These are phyloP conservation scores for Diploscapter pachys DNA, from an alignment of 1,140 invertebrate species.

Conservation along the genomic window DNA sequence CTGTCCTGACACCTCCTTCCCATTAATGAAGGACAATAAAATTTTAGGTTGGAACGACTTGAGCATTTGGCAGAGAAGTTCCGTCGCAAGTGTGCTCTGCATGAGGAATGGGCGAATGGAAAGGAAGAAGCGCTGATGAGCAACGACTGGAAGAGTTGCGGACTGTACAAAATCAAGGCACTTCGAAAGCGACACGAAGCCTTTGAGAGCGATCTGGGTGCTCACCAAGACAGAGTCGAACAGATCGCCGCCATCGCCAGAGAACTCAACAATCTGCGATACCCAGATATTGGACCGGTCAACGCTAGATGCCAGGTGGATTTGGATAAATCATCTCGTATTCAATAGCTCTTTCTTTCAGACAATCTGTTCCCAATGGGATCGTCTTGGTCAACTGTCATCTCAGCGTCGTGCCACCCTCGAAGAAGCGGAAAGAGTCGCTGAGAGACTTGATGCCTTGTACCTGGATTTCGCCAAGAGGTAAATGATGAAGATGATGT, in stretches of 20 bases:
- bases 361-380: conserved; percentile 70
- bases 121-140: conserved; percentile 35
- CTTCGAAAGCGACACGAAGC: conserved; percentile 99
- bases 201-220: conserved; percentile 95
- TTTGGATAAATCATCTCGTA: no score
- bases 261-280: conserved; percentile 94
- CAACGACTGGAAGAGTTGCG: conserved; percentile 85
- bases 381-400: conserved; percentile 76
- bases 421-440: conserved; percentile 83
- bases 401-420: conserved; percentile 77
- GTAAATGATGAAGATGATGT: no score
- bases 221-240: conserved; percentile 93
- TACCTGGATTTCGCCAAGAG: conserved; percentile 98
- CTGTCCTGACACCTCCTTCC: no score
- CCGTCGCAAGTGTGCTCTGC: conserved; percentile 97
- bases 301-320: conserved; percentile 78
- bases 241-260: conserved; percentile 98
- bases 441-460: conserved; percentile 95
- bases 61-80: conserved; percentile 99
- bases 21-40: not conserved
- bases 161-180: conserved; percentile 65
- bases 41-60: conserved; percentile 74
- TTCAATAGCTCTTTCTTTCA: conserved; percentile 57
- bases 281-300: conserved; percentile 88
- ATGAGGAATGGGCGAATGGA: conserved; percentile 92